These are phyloP conservation scores for Gymnothorax reevesii DNA, from an alignment of 2,797 vertebrate genomes.

Conservation along the genomic window DNA sequence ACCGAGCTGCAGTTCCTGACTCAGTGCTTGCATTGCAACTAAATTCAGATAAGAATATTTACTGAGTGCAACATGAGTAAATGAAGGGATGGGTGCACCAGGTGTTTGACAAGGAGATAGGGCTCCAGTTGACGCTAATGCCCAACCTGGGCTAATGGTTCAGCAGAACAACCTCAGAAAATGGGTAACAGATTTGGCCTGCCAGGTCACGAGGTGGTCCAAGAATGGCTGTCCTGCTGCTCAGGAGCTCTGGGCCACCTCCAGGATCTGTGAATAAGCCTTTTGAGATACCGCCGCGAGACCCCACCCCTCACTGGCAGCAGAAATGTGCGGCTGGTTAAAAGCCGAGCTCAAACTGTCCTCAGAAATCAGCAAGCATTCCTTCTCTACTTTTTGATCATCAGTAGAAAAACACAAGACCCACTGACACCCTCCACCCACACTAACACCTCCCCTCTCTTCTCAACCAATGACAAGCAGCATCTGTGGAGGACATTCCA, in stretches of 20 bases:
- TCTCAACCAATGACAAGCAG: neutral
- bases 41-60: neutral
- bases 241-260: neutral
- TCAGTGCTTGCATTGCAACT: neutral
- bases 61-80: neutral
- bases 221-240: neutral
- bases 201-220: neutral
- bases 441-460: neutral
- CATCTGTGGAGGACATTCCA: neutral
- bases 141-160: neutral
- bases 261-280: neutral
- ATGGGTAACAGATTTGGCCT: slow-evolving; percentile 24
- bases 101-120: neutral
- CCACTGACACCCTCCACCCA: neutral
- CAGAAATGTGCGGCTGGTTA: slow-evolving; percentile 30
- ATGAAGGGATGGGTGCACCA: neutral
- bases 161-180: neutral
- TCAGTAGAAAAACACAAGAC: slow-evolving; percentile 2
- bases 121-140: neutral
- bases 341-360: neutral
- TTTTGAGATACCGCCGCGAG: neutral
- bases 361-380: slow-evolving; percentile 23
- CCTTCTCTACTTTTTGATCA: slow-evolving; percentile 21
- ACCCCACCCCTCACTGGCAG: too few relatives aligned
- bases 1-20: neutral